Conservation (phyloP, 2,888 invertebrate genomes). For the Lycocerus yunnanus region DNA sequence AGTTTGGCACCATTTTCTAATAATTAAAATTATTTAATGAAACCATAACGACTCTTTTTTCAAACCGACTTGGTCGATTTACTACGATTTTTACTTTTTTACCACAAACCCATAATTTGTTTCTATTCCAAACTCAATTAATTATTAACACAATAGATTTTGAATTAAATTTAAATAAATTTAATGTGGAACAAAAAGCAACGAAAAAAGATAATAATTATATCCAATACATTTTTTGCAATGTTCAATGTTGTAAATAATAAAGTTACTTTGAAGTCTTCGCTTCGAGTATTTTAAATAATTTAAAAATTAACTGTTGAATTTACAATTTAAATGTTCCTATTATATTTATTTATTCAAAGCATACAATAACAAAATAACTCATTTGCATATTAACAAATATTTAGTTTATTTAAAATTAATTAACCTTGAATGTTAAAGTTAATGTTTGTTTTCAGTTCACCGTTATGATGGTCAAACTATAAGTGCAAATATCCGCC, state of each 20-base stretch:
- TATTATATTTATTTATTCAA: not conserved
- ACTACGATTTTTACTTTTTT: no score
- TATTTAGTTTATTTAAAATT: constrained; percentile 10
- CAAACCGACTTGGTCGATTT: not conserved
- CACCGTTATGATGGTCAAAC: not conserved
- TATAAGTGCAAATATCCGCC: not conserved
- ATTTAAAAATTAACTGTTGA: not conserved
- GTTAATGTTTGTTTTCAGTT: not conserved
- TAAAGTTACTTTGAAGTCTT: not conserved
- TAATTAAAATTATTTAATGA: no score
- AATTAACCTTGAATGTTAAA: constrained; percentile 12
- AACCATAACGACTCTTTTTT: no score
- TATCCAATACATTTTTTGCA: not conserved
- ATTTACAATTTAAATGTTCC: not conserved
- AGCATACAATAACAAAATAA: constrained; percentile 1
- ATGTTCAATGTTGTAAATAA: not conserved
- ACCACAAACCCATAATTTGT: no score
- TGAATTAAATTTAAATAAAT: not conserved
- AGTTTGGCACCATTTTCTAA: no score
- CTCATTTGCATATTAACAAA: not conserved
- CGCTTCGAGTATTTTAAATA: not conserved
- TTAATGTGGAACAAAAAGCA: not conserved
- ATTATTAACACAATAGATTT: not conserved
- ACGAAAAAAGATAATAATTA: not conserved
- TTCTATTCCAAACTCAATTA: no score